Base-by-base conservation (phyloP, 2,888 invertebrate genomes). In the Eudasyphora cyanicolor region DNA sequence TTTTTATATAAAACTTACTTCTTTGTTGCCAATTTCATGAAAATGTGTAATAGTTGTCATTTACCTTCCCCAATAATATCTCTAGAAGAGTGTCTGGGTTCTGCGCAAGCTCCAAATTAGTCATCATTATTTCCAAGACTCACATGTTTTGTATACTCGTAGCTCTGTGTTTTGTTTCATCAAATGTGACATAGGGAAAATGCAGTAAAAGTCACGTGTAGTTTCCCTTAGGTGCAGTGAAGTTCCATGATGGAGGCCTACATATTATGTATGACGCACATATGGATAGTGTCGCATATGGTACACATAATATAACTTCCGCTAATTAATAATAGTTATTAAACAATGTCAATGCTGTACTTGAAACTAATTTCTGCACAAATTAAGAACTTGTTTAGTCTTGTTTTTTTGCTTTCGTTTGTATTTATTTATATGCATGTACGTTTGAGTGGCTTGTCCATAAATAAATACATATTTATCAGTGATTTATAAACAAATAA, bases 101-200 rank as follows among this genome's bases (percentile, higher is more conserved):
- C 24, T 79, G 79, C 82, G 82, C 82, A 79, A 17, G 69, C 76
- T 82, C 79, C 17, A 62, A n/a, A 74, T 82, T 79, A 82, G 79
- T 79, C 79, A 82, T 27, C 57, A 27, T 27, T 27, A 57, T 24
- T 57, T 79, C 79, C 76, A 76, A 69, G 57, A 60, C 29, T n/a
- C 49, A 76, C 38, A 79, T 79, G 71, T 79, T 45, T 77, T 77
- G 27, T 57, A 21, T 45, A 10, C 38, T 38, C 19, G 24, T 60
- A 0, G 7, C 7, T 49, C 70, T 27, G 49, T 60, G 12, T 79
- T 24, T 29, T 17, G 27, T 27, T 57, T 24, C 6, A 19, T 5
- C 10, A 1, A 27, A 57, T 57, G n/a, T 5, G 57, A 27, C 57
- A 19, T 24, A 21, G 8, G 12, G 10, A 57, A 4, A 57, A 27